Percentiles rank a stretch among this genome's conserved stretches.
phyloP scores from a whole-genome alignment of 1,140 invertebrate species.

The Eumeta japonica region DNA sequence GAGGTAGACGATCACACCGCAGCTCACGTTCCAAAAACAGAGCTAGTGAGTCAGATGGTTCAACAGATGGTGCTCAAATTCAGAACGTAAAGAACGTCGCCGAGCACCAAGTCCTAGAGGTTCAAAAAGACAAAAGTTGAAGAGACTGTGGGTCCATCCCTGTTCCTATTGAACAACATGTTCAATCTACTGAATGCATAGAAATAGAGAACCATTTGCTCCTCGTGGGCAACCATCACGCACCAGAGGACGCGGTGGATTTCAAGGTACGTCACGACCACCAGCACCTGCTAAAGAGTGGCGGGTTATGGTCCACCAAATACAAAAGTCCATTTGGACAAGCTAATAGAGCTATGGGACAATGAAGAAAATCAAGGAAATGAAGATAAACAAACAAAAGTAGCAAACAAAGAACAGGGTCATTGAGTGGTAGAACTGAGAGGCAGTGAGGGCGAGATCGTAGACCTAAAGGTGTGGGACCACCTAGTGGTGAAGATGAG shows the following conservation, averaged over 20 bases:
- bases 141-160: constrained; percentile 25
- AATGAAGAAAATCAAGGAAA: constrained; percentile 45
- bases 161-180: constrained; percentile 16
- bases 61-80: constrained; percentile 38
- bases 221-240: constrained; percentile 81
- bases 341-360: constrained; percentile 55
- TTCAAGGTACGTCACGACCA: constrained; percentile 54
- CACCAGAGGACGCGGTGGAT: constrained; percentile 68
- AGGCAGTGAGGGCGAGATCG: constrained; percentile 61
- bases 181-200: constrained; percentile 27
- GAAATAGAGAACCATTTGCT: constrained; percentile 63
- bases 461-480: constrained; percentile 62
- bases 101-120: constrained; percentile 39
- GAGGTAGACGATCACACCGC: constrained; percentile 41
- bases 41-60: constrained; percentile 48
- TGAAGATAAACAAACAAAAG: constrained; percentile 54
- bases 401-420: constrained; percentile 68
- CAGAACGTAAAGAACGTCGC: constrained; percentile 43
- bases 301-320: constrained; percentile 73
- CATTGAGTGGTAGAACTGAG: constrained; percentile 63
- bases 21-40: constrained; percentile 49
- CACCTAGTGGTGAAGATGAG: constrained; percentile 59
- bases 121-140: constrained; percentile 30
- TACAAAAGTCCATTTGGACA: constrained; percentile 70
- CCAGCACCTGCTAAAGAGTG: constrained; percentile 60